Conservation (phyloP, 2,113 vertebrate species). For the Cottus gobio region DNA sequence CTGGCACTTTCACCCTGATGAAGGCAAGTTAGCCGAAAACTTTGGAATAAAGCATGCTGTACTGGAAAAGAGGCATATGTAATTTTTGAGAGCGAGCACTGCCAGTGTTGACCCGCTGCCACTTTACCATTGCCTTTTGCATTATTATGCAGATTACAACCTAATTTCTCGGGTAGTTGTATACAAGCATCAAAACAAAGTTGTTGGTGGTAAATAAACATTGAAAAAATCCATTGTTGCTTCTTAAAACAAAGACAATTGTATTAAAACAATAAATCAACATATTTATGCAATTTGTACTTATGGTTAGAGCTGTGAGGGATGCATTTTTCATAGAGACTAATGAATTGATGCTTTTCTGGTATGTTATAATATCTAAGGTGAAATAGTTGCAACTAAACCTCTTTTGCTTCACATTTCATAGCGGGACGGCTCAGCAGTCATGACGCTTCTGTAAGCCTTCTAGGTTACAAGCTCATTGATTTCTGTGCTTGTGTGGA, state of each 20-base stretch:
- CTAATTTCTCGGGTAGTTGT: not conserved
- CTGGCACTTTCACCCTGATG: not conserved
- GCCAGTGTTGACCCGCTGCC: not conserved
- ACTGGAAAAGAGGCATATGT: not conserved
- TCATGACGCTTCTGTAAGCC: not conserved
- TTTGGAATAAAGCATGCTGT: not conserved
- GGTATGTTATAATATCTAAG: not conserved
- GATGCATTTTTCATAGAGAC: not conserved
- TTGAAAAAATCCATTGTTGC: not conserved
- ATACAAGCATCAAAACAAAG: not conserved
- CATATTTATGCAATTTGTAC: not conserved
- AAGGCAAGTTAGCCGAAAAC: not conserved
- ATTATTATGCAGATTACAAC: slow-evolving; percentile 1
- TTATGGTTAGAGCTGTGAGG: not conserved
- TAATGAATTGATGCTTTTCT: not conserved
- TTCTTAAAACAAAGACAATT: not conserved
- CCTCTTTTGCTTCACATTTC: slow-evolving; percentile 4
- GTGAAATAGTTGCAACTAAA: slow-evolving; percentile 7
- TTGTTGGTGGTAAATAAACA: not conserved
- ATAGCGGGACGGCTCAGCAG: not conserved
- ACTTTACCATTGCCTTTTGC: not conserved
- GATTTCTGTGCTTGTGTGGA: not conserved
- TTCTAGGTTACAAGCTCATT: not conserved
- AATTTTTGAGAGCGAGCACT: not conserved
- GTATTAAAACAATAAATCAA: not conserved